Evolutionary conservation across 1,140 invertebrate species (phyloP), one percentile per base, ranked within the genome.

Genomic region (Meteorus sp.): DNA sequence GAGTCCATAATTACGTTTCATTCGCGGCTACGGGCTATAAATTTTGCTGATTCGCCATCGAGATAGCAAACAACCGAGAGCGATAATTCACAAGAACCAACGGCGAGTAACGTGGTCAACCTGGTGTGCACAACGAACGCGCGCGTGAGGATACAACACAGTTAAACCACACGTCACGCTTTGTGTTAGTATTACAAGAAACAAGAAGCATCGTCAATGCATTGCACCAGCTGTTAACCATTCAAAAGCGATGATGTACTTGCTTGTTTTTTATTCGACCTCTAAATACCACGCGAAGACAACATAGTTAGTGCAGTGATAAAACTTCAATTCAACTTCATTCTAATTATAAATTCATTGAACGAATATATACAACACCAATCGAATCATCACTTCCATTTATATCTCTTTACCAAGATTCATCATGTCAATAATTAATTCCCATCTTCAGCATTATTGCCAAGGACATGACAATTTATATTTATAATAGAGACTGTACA

Each of bases 1-100:
- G 23, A 52, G 50, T 52, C 66, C 67, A 69, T 73, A 75, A 77
- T 77, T 76, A 75, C 72, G 62, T 70, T 71, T 69, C 65, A 75
- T 73, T 73, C 68, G 67, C 68, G 66, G 67, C 65, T 68, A 56
- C 35, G 51, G 59, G 70, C 67, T 65, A 73, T 76, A 75, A 74
- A 75, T 75, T 74, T 70, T 56, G 31, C 43, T 72, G 74, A 76
- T 76, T 68, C 59, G 17, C 59, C 41, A 61, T 56, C 55, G 60
- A 73, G 75, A 76, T 77, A 75, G 62, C 47, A 59, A 44, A 48
- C 23, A 27, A 63, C 51, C 29, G 52, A 50, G 43, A 44, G 70
- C 69, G 65, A 76, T 77, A 75, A 76, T 71, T 76, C 70, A 73
- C 57, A 61, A 60, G 59, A 62, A 64, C 45, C 60, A 56, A 53